phyloP scores from a whole-genome alignment of 1,140 invertebrate genomes.

The Melitaea cinxia region DNA sequence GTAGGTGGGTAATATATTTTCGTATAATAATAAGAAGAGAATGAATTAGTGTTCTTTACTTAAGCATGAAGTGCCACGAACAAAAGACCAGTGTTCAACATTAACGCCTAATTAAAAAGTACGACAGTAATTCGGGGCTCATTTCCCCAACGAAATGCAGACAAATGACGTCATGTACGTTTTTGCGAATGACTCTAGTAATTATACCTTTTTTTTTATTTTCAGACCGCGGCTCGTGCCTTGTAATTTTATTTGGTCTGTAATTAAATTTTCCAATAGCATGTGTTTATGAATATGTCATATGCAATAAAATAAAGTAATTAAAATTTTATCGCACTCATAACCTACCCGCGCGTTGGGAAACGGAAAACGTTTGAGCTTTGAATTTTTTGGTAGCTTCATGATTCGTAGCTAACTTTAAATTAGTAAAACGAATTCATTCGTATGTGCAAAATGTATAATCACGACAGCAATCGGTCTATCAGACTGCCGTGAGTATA shows the following conservation, averaged over 20 bases:
- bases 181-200: conserved; percentile 27
- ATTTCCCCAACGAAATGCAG: conserved; percentile 27
- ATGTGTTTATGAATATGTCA: no score
- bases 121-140: conserved; percentile 29
- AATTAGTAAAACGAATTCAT: no score
- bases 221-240: background rate
- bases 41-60: conserved; percentile 3
- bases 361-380: no score
- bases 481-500: no score
- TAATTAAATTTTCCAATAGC: no score
- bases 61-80: background rate
- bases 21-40: background rate
- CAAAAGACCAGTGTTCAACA: conserved; percentile 13
- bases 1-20: background rate
- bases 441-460: no score
- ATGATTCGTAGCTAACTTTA: no score
- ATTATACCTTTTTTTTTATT: conserved; percentile 14
- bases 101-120: conserved; percentile 35
- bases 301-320: no score
- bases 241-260: background rate
- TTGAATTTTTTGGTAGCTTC: no score
- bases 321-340: no score
- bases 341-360: no score
- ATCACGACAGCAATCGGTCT: no score
- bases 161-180: conserved; percentile 25